phyloP scores from a whole-genome alignment of 2,888 invertebrate species.

The Eulithis prunata region DNA sequence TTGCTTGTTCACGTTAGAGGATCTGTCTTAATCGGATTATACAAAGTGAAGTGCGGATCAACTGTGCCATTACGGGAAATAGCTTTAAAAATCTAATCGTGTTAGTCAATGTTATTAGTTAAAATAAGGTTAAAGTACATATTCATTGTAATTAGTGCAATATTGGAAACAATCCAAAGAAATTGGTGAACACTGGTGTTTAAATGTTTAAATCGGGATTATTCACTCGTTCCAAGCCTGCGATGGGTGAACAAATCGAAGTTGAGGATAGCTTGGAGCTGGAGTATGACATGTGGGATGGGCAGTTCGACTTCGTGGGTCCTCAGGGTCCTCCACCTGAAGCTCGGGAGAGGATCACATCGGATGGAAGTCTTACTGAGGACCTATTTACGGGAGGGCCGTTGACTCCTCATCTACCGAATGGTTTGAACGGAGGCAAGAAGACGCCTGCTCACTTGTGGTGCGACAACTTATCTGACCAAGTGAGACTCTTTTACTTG shows the following conservation, averaged over 20 bases:
- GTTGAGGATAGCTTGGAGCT: slow-evolving; percentile 87
- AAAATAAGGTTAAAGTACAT: slow-evolving; percentile 53
- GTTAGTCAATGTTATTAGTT: slow-evolving; percentile 56
- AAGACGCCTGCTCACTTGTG: slow-evolving; percentile 83
- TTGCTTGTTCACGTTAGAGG: slow-evolving; percentile 52
- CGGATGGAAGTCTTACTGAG: slow-evolving; percentile 73
- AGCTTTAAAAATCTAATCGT: slow-evolving; percentile 74
- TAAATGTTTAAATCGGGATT: slow-evolving; percentile 80
- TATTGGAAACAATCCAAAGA: slow-evolving; percentile 76
- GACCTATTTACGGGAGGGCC: slow-evolving; percentile 79
- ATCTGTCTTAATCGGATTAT: slow-evolving; percentile 53
- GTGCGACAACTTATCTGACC: slow-evolving; percentile 85
- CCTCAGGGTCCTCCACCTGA: slow-evolving; percentile 75
- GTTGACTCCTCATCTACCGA: slow-evolving; percentile 74
- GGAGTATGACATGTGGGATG: slow-evolving; percentile 95
- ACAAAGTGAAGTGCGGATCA: slow-evolving; percentile 45
- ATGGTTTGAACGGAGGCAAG: slow-evolving; percentile 82
- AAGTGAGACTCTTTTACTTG: slow-evolving; percentile 73
- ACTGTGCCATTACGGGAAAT: slow-evolving; percentile 71
- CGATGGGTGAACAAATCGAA: slow-evolving; percentile 77
- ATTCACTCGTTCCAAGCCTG: slow-evolving; percentile 72
- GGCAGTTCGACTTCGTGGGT: slow-evolving; percentile 93
- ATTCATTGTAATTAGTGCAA: slow-evolving; percentile 61
- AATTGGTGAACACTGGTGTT: slow-evolving; percentile 53
- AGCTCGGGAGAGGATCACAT: slow-evolving; percentile 66